Percentiles rank a stretch among this genome's conserved stretches.
Evolutionary conservation across 2,797 vertebrate genomes (phyloP).

Genomic region (Rhinogobio ventralis): DNA sequence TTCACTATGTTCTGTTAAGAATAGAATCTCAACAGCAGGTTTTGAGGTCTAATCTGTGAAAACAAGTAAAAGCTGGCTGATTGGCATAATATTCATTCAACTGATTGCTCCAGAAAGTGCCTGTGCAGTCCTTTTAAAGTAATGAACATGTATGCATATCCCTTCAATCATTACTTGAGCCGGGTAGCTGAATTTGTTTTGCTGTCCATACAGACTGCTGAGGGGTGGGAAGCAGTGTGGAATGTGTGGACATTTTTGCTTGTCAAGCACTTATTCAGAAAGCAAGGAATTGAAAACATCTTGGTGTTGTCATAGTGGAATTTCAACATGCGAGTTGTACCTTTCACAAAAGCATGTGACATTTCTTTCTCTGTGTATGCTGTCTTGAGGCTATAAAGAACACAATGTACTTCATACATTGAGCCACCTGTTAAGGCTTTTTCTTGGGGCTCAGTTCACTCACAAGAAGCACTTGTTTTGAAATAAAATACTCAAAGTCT

Average conservation of each 20-base stretch:
- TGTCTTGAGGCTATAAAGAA: background rate
- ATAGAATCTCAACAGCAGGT: background rate
- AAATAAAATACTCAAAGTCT: background rate
- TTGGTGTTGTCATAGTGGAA: constrained; percentile 25
- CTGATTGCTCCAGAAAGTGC: constrained; percentile 30
- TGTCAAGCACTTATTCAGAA: constrained; percentile 22
- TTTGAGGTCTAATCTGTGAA: constrained; percentile 7
- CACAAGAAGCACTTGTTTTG: background rate
- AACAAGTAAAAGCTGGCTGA: background rate
- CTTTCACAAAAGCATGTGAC: constrained; percentile 48
- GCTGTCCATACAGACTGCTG: constrained; percentile 20
- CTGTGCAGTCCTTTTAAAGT: constrained; percentile 39
- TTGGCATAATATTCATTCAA: constrained; percentile 34
- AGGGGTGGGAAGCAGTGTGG: background rate
- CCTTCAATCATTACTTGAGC: constrained; percentile 32
- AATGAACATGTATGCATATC: constrained; percentile 35
- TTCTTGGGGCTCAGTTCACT: background rate
- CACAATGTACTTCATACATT: constrained; percentile 10
- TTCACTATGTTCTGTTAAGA: background rate
- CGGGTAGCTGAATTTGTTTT: constrained; percentile 14
- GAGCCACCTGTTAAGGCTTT: background rate
- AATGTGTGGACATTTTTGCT: constrained; percentile 16
- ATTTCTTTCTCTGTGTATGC: background rate
- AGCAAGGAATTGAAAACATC: constrained; percentile 27
- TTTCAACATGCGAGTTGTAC: constrained; percentile 21